Percentiles rank a stretch among this genome's conserved stretches.
Evolutionary conservation across 2,797 vertebrate species (phyloP).

Genomic region (Silurus lanzhouensis): DNA sequence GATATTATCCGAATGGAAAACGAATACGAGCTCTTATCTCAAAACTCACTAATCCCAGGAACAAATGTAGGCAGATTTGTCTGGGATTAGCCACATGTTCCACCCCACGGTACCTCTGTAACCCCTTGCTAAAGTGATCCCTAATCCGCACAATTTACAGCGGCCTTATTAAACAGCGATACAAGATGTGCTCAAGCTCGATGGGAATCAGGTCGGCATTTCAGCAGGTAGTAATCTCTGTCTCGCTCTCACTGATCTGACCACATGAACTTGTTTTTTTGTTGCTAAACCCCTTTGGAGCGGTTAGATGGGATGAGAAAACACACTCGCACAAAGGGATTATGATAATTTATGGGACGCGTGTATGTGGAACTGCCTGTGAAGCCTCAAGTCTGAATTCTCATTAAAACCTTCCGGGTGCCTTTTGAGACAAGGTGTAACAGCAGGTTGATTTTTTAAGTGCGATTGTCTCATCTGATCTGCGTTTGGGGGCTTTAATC

Average conservation of each 20-base stretch:
- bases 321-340: conserved; percentile 15
- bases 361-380: conserved; percentile 10
- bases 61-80: conserved; percentile 70
- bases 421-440: background rate
- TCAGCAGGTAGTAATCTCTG: conserved; percentile 74
- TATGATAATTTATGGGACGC: conserved; percentile 1
- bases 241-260: conserved; percentile 5
- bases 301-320: conserved; percentile 3
- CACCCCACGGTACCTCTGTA: conserved; percentile 27
- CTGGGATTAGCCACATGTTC: conserved; percentile 71
- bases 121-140: conserved; percentile 58
- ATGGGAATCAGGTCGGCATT: conserved; percentile 73
- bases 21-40: conserved; percentile 45
- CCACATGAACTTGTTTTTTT: conserved; percentile 46
- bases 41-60: conserved; percentile 49
- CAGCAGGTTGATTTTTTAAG: background rate
- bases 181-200: conserved; percentile 71
- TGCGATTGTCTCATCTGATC: conserved; percentile 57
- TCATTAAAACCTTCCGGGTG: background rate
- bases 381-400: conserved; percentile 9
- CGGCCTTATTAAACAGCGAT: conserved; percentile 71
- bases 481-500: conserved; percentile 49
- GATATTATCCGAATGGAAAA: conserved; percentile 33
- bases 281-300: conserved; percentile 4
- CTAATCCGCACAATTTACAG: conserved; percentile 72